Percentiles rank a stretch among this genome's conserved stretches.
Conservation (phyloP, 2,113 vertebrate genomes). For the Limnothrissa miodon region DNA sequence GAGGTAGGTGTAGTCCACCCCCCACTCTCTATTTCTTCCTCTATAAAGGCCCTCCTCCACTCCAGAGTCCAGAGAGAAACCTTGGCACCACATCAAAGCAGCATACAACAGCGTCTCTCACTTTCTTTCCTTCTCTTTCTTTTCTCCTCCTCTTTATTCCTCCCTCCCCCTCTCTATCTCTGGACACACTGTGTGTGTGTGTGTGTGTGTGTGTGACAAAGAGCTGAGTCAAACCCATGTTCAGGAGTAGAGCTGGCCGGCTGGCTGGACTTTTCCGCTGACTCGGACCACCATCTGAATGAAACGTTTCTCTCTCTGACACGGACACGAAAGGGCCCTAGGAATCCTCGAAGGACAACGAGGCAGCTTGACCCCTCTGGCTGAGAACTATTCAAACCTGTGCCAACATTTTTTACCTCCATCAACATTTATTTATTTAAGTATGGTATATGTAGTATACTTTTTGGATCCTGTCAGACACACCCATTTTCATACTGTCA, state of each 20-base stretch:
- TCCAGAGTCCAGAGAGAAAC: conserved; percentile 44
- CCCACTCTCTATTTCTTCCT: conserved; percentile 50
- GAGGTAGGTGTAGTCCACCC: background rate
- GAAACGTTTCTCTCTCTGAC: background rate
- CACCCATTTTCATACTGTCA: too few relatives aligned
- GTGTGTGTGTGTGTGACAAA: conserved; percentile 8
- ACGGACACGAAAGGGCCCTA: background rate
- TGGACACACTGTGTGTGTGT: background rate
- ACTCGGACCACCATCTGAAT: conserved; percentile 6
- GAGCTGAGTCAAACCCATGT: background rate
- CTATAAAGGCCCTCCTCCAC: conserved; percentile 42
- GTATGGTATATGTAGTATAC: too few relatives aligned
- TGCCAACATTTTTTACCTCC: background rate
- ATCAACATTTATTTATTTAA: background rate
- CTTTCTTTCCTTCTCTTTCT: conserved; percentile 57
- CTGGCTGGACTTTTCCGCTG: background rate
- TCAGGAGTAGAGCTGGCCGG: background rate
- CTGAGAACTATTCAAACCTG: background rate
- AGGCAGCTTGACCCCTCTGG: background rate
- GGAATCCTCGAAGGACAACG: background rate
- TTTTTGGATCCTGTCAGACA: too few relatives aligned
- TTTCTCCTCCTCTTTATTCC: background rate
- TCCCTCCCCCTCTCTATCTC: conserved; percentile 1
- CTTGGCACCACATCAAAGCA: conserved; percentile 65
- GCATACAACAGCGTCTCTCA: conserved; percentile 54